A percentile compares a stretch with the other conserved stretches of the same genome.
phyloP scores from a whole-genome alignment of 2,888 invertebrate species.

The Smittia aterrima region DNA sequence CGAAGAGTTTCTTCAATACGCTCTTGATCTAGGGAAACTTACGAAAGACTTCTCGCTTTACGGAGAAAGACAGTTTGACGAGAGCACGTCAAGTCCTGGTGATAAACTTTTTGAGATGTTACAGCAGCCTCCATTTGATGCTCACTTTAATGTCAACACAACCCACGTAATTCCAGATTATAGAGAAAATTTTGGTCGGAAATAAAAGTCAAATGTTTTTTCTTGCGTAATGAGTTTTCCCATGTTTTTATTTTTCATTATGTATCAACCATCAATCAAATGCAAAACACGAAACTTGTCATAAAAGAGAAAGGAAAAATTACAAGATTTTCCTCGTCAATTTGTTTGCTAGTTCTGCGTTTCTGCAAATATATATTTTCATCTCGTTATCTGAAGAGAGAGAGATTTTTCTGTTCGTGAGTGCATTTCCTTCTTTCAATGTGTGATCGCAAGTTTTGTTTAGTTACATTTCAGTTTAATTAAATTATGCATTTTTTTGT shows the following conservation, averaged over 20 bases:
- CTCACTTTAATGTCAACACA: no score
- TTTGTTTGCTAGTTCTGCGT: background rate
- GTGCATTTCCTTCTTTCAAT: background rate
- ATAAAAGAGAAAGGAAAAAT: background rate
- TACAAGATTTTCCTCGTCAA: background rate
- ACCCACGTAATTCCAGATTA: no score
- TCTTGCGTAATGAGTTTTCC: background rate
- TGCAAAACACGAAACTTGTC: background rate
- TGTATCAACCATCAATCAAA: slow-evolving; percentile 1
- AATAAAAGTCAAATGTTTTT: no score
- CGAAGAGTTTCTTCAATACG: no score
- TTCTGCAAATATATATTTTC: background rate
- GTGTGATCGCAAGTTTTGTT: background rate
- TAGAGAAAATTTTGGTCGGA: no score
- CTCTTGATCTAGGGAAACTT: no score
- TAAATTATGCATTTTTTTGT: background rate
- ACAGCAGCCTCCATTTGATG: no score
- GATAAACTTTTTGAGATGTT: no score
- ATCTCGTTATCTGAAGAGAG: background rate
- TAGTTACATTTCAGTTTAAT: background rate
- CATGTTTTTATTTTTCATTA: slow-evolving; percentile 2
- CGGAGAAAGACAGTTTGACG: no score
- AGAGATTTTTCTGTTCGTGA: background rate
- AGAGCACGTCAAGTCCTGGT: no score
- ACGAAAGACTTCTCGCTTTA: no score